Evolutionary conservation across 2,888 invertebrate species (phyloP).

Genomic region (Eudemis profundana): DNA sequence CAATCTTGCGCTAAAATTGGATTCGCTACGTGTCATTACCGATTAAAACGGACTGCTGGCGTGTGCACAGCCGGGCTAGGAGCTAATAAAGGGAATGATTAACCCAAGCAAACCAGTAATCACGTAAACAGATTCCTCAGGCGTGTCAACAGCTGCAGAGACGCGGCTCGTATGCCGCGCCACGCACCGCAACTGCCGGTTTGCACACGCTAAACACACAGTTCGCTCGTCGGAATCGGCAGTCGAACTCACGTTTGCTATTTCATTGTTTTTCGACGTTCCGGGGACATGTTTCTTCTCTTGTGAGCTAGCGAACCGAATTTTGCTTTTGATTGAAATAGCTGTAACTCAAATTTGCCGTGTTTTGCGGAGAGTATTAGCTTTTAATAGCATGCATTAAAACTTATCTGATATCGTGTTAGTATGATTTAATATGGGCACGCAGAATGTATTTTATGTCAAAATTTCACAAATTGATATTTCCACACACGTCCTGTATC

Average conservation of each 20-base stretch:
- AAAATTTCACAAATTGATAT: too few species aligned
- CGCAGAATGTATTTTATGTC: too few species aligned
- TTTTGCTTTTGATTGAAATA: neutral
- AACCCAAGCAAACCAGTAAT: constrained; percentile 72
- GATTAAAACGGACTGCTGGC: neutral
- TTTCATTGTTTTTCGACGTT: constrained; percentile 37
- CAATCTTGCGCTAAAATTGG: neutral
- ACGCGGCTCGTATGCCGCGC: constrained; percentile 64
- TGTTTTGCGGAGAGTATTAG: too few species aligned
- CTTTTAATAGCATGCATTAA: too few species aligned
- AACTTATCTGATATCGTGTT: too few species aligned
- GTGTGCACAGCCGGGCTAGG: constrained; percentile 6
- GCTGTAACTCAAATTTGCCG: too few species aligned
- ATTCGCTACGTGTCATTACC: neutral
- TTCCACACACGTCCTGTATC: too few species aligned
- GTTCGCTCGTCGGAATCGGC: constrained; percentile 42
- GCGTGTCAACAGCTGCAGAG: constrained; percentile 63
- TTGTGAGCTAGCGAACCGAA: neutral
- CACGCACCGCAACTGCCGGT: constrained; percentile 73
- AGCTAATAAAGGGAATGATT: constrained; percentile 75
- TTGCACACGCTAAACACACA: constrained; percentile 61
- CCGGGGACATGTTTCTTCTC: constrained; percentile 2
- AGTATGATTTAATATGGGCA: too few species aligned
- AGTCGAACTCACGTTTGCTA: constrained; percentile 29
- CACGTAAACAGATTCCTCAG: constrained; percentile 66